Base-by-base conservation (phyloP, 1,140 invertebrate genomes). In the Bombus confusus region DNA sequence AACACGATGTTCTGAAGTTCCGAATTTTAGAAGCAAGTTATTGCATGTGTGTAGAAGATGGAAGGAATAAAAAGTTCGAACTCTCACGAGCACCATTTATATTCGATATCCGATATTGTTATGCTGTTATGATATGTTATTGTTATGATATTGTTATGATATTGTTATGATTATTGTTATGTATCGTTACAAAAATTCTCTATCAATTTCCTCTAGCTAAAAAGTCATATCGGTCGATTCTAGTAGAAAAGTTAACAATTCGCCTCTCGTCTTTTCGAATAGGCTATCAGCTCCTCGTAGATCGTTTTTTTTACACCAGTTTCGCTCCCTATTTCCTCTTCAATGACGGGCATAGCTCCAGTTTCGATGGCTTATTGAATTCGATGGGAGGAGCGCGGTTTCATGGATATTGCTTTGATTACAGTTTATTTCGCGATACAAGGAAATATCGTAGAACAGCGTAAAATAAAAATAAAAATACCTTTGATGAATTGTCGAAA, bases 311-410 rank as follows among this genome's bases (percentile, higher is more conserved):
- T 83, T 59, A 43, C 47, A 78, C 64, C 82, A 57, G 3, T 8
- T 28, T 39, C 25, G 28, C 8, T 47, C 37, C 15, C n/a, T 41
- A 34, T 41, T n/a, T 57, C 47, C 47, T 37, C 28, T 69, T 18
- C 31, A 78, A 83, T n/a, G n/a, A 22, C 47, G 6, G 3, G 43
- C n/a, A 41, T 69, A 59, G 47, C 82, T 83, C 22, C 47, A 41
- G 22, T 71, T 78, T 69, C 47, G 37, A 83, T 41, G 47, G 64
- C 74, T 78, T 78, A 59, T 83, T 78, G 74, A 78, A 83, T 71
- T 69, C 47, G 47, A 71, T 22, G 31, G 34, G 12, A 2, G 52
- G 8, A 34, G 13, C 47, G 52, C 13, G 31, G 25, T 74, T 68
- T 34, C 64, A 34, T 52, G 10, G 47, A 59, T 66, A 59, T 34